phyloP scores from a whole-genome alignment of 1,140 invertebrate species.

The Pentalonia nigronervosa region DNA sequence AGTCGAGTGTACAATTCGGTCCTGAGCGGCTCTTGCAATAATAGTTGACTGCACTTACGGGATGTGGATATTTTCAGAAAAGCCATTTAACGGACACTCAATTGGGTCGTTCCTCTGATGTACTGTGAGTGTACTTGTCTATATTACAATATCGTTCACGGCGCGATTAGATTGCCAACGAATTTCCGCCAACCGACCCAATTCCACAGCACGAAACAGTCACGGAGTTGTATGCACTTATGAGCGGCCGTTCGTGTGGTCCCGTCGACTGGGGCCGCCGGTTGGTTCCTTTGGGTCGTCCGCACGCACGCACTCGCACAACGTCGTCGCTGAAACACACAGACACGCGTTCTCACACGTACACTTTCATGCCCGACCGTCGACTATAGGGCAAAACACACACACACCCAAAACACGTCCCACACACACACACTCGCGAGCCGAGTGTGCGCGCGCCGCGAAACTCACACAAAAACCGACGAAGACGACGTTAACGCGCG shows the following conservation, averaged over 20 bases:
- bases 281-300: not conserved
- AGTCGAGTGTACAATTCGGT: conserved; percentile 39
- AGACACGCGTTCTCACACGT: not conserved
- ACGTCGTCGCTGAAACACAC: not conserved
- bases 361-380: not conserved
- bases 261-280: conserved; percentile 4
- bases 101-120: not conserved
- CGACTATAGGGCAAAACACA: not conserved
- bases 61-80: conserved; percentile 54
- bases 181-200: not conserved
- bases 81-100: conserved; percentile 55
- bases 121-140: not conserved
- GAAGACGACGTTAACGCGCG: not conserved
- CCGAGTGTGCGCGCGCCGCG: not conserved
- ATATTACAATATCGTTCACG: not conserved
- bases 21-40: conserved; percentile 46
- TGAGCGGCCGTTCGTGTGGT: not conserved
- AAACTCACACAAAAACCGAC: not conserved
- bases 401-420: not conserved
- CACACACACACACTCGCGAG: not conserved
- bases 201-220: not conserved
- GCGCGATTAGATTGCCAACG: too few relatives aligned
- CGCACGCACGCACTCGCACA: not conserved
- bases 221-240: not conserved
- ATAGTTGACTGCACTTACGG: conserved; percentile 50